Conservation (phyloP, 2,113 vertebrate species). For the Marmota flaviventris region DNA sequence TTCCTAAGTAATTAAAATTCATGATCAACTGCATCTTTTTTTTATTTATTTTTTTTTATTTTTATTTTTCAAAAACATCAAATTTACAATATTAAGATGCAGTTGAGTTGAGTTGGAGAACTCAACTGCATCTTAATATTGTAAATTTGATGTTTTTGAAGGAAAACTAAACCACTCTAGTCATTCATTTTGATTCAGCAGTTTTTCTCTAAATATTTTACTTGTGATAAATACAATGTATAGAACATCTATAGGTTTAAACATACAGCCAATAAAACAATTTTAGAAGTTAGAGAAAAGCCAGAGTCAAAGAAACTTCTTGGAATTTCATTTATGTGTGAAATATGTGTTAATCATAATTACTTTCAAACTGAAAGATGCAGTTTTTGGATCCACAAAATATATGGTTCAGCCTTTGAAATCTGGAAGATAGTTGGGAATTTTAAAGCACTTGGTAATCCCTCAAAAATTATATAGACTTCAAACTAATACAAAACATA, state of each 20-base stretch:
- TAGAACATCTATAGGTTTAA: neutral
- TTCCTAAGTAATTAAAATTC: neutral
- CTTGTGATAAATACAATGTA: neutral
- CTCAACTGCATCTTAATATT: neutral
- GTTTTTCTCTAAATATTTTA: neutral
- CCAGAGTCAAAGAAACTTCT: neutral
- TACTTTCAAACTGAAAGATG: neutral
- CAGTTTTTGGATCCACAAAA: neutral
- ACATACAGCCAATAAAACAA: neutral
- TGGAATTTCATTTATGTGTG: neutral
- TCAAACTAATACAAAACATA: neutral
- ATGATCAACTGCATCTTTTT: neutral
- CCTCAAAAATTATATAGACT: neutral
- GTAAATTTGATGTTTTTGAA: neutral
- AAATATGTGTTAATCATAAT: conserved; percentile 10
- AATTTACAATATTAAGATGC: too few species aligned
- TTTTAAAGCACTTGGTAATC: neutral
- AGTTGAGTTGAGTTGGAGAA: too few species aligned
- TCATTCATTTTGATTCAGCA: conserved; percentile 17
- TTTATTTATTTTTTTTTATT: too few species aligned
- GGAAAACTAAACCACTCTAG: neutral
- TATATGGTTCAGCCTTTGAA: neutral
- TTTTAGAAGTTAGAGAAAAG: conserved; percentile 9
- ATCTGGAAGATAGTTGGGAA: neutral
- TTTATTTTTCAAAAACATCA: too few species aligned